Percentiles rank a stretch among this genome's conserved stretches.
These are phyloP conservation scores for Eilema depressum DNA, from an alignment of 2,888 invertebrate species.

Conservation along the genomic window DNA sequence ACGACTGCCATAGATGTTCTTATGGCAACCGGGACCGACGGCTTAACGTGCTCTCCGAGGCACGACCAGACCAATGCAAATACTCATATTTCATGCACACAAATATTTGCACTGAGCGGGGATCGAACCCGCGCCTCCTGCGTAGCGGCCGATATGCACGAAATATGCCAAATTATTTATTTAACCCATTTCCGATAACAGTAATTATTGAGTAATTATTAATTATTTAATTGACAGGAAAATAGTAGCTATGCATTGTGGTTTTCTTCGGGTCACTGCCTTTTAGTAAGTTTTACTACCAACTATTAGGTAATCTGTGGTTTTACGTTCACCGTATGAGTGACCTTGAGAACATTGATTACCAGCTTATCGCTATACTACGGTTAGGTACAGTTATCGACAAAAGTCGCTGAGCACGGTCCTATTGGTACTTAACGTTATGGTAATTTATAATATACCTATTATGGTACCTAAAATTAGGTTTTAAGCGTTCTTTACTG, in stretches of 20 bases:
- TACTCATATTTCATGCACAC: too few relatives aligned
- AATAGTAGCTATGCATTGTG: not conserved
- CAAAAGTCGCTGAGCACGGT: constrained; percentile 1
- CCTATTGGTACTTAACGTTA: not conserved
- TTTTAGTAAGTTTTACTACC: not conserved
- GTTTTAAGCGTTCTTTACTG: too few relatives aligned
- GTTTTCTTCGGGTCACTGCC: not conserved
- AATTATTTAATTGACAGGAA: constrained; percentile 2
- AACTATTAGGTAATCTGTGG: too few relatives aligned
- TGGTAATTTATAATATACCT: not conserved
- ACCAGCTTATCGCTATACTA: constrained; percentile 16
- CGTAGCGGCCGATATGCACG: too few relatives aligned
- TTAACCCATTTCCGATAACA: not conserved
- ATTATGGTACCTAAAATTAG: not conserved
- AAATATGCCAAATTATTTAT: not conserved
- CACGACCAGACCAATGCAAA: too few relatives aligned
- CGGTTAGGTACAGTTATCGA: not conserved
- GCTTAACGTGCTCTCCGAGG: too few relatives aligned
- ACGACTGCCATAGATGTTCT: too few relatives aligned
- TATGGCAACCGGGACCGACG: too few relatives aligned
- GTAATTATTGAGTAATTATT: not conserved
- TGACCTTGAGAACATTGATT: constrained; percentile 24
- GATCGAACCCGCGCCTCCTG: too few relatives aligned
- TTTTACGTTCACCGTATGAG: not conserved
- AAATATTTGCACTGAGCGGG: too few relatives aligned